Evolutionary conservation across 2,113 vertebrate genomes (phyloP), one percentile per base, ranked within the genome.

Genomic region (Macquaria ambigua): DNA sequence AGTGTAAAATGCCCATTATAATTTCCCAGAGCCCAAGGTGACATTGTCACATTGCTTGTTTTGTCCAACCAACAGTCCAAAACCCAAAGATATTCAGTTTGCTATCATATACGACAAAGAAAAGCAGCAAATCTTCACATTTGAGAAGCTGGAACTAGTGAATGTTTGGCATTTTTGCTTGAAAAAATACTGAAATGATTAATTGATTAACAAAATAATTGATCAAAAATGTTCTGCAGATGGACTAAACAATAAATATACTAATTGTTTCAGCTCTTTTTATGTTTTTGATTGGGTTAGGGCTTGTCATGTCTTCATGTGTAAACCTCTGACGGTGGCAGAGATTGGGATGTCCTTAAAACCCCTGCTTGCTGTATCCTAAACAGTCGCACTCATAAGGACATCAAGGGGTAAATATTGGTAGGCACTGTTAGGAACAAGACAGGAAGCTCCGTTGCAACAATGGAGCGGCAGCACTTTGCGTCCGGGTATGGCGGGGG

Each of bases 401-500:
- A 41, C 53, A 84, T 75, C 53, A 43, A 72, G 39, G 55, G 66
- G 77, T 81, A 75, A 88, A 86, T 48, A 66, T 28, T 72, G 70
- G 55, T 41, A 37, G 64, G 64, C 77, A 79, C 16, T 0, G 67
- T 59, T 25, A 66, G 66, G 53, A 77, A 76, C 74, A 53, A 66
- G 83, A 83, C 89, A 88, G 92, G 90, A 93, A 91, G 81, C 83
- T 81, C 55, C 39, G 10, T 20, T 14, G 46, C 67, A 18, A 90
- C 87, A 92, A 85, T 90, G 76, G 55, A 81, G 74, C 63, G 68
- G 87, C 76, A 91, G 82, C 87, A n/a, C 77, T 77, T 79, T 76
- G 68, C 50, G 73, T 92, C 94, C 87, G 88, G 89, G 85, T 85
- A 90, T 70, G 80, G 74, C 37, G 64, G 77, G 81, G 73, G 68